Conservation (phyloP, 2,888 invertebrate genomes). For the Scaptomyza reducta region DNA sequence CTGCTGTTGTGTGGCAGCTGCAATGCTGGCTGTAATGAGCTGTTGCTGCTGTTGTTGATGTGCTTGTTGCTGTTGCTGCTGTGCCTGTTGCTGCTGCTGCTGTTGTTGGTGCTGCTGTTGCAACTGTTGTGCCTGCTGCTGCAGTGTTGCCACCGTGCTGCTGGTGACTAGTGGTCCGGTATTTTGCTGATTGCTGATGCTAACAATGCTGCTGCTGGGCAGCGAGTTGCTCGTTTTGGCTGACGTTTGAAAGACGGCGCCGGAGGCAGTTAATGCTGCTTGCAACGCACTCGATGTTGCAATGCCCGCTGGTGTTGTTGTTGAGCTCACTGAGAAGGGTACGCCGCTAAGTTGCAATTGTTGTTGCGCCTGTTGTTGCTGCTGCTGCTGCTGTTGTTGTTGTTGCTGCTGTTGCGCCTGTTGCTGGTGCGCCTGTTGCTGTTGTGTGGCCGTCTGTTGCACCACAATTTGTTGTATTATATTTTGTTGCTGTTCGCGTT, state of each 20-base stretch:
- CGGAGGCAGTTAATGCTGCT: conserved; percentile 84
- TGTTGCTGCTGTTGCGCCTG: conserved; percentile 76
- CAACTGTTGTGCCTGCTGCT: conserved; percentile 70
- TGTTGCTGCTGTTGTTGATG: conserved; percentile 58
- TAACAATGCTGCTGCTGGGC: conserved; percentile 83
- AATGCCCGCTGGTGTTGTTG: conserved; percentile 79
- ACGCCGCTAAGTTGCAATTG: conserved; percentile 79
- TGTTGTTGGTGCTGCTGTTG: conserved; percentile 63
- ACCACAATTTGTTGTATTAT: conserved; percentile 57
- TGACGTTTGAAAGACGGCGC: conserved; percentile 84
- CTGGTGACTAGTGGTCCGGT: conserved; percentile 81
- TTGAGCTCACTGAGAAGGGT: conserved; percentile 81
- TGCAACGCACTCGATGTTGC: conserved; percentile 78
- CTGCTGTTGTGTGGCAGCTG: conserved; percentile 83
- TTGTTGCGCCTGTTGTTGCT: conserved; percentile 53
- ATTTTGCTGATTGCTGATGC: conserved; percentile 81
- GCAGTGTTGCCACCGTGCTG: conserved; percentile 78
- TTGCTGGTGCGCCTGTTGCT: conserved; percentile 69
- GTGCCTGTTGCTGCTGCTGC: conserved; percentile 54
- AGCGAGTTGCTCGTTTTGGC: conserved; percentile 70
- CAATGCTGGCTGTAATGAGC: conserved; percentile 50
- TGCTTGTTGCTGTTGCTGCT: conserved; percentile 56
- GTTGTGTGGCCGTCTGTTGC: conserved; percentile 72
- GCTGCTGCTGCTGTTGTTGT: conserved; percentile 64
- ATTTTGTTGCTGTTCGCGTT: conserved; percentile 67